These are phyloP conservation scores for Portevinia maculata DNA, from an alignment of 2,888 invertebrate species.

Conservation along the genomic window DNA sequence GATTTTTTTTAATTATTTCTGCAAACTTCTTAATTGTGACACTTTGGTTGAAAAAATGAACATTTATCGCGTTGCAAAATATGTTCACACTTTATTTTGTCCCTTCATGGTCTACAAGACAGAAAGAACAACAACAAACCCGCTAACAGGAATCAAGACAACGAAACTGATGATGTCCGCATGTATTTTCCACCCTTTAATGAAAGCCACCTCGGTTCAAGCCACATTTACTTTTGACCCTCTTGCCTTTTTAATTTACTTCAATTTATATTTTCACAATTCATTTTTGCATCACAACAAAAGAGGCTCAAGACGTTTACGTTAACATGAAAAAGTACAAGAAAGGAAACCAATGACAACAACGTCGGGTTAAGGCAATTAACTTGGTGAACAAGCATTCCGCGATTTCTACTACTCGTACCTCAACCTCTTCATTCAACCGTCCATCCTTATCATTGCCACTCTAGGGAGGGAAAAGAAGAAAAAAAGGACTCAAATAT, in stretches of 20 bases:
- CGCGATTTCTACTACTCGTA: conserved; percentile 19
- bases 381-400: conserved; percentile 43
- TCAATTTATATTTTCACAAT: conserved; percentile 36
- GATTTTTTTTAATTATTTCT: too few relatives aligned
- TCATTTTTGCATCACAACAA: conserved; percentile 28
- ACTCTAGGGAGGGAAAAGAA: conserved; percentile 2
- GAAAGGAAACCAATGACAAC: conserved; percentile 26
- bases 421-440: conserved; percentile 11
- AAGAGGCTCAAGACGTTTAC: neutral
- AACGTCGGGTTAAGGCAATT: conserved; percentile 58
- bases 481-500: conserved; percentile 48
- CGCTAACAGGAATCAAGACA: too few relatives aligned
- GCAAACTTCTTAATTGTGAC: too few relatives aligned
- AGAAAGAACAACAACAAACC: too few relatives aligned
- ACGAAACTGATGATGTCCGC: too few relatives aligned
- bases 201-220: neutral
- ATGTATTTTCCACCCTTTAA: too few relatives aligned
- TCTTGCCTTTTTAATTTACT: conserved; percentile 23
- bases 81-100: too few relatives aligned
- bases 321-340: neutral
- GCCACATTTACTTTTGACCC: neutral
- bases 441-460: conserved; percentile 21
- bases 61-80: too few relatives aligned
- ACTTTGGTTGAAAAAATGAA: too few relatives aligned
- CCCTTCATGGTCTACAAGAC: too few relatives aligned